These are phyloP conservation scores for Saccostrea cuccullata DNA, from an alignment of 1,140 invertebrate species.

Conservation along the genomic window DNA sequence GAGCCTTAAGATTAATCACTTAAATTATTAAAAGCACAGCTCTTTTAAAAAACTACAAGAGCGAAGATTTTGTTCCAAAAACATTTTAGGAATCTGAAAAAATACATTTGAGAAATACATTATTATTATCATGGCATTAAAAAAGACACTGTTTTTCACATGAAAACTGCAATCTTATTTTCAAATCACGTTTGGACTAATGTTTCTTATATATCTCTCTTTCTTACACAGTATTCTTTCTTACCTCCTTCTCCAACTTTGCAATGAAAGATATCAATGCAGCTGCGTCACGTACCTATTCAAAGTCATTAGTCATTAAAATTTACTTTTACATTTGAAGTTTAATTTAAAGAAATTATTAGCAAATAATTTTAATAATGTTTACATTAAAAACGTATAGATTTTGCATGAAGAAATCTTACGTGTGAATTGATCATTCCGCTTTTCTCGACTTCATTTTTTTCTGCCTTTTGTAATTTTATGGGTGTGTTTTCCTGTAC, in stretches of 20 bases:
- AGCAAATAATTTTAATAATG: neutral
- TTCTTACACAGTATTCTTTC: neutral
- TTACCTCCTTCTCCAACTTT: slow-evolving; percentile 88
- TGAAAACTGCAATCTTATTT: too few species aligned
- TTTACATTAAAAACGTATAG: neutral
- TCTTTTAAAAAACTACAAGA: too few species aligned
- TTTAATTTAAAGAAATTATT: slow-evolving; percentile 2
- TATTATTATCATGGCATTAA: too few species aligned
- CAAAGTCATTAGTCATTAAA: neutral
- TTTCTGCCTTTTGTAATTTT: slow-evolving; percentile 89
- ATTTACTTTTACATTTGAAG: neutral
- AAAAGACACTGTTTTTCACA: too few species aligned
- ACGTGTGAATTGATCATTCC: slow-evolving; percentile 74
- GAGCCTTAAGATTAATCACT: too few species aligned
- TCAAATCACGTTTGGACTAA: too few species aligned
- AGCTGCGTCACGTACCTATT: slow-evolving; percentile 77
- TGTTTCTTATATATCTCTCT: too few species aligned
- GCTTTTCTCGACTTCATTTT: slow-evolving; percentile 91
- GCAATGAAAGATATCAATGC: slow-evolving; percentile 93
- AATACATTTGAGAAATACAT: too few species aligned
- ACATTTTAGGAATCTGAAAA: too few species aligned
- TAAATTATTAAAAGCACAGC: too few species aligned
- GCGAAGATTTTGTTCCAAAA: too few species aligned
- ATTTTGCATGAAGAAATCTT: slow-evolving; percentile 40
- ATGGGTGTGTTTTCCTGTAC: slow-evolving; percentile 77